Conservation (phyloP, 2,113 vertebrate species). For the Misgurnus anguillicaudatus region DNA sequence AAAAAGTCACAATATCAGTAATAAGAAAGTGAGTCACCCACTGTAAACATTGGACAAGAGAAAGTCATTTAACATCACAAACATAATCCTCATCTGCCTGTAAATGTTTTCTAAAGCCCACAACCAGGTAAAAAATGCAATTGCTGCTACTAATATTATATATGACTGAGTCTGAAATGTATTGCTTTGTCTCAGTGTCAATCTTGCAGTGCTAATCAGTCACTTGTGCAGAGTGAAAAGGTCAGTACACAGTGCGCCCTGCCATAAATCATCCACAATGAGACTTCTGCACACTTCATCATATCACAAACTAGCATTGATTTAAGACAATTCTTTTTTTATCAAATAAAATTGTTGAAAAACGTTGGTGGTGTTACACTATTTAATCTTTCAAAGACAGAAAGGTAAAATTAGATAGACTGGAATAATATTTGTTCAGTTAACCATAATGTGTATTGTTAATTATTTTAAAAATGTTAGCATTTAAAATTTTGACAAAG, state of each 20-base stretch:
- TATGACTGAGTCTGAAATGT: constrained; percentile 43
- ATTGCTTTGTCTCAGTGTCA: constrained; percentile 15
- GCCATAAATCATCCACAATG: constrained; percentile 52
- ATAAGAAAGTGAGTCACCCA: no score
- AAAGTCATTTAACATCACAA: no score
- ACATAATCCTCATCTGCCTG: background rate
- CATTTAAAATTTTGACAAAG: no score
- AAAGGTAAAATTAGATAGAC: no score
- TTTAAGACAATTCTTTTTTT: background rate
- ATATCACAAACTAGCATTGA: constrained; percentile 7
- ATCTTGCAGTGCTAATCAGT: constrained; percentile 47
- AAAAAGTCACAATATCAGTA: no score
- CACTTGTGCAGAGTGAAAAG: constrained; percentile 55
- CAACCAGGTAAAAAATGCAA: constrained; percentile 1
- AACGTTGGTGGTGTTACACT: background rate
- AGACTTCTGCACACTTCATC: constrained; percentile 34
- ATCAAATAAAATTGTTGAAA: background rate
- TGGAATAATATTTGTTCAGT: no score
- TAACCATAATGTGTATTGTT: no score
- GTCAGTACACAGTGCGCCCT: constrained; percentile 44
- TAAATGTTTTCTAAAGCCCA: background rate
- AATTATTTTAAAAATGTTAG: no score
- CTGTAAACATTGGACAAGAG: no score
- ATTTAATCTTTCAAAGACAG: background rate
- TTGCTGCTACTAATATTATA: constrained; percentile 45